Evolutionary conservation across 1,140 invertebrate species (phyloP), one percentile per base, ranked within the genome.

Genomic region (Helicoverpa zea): DNA sequence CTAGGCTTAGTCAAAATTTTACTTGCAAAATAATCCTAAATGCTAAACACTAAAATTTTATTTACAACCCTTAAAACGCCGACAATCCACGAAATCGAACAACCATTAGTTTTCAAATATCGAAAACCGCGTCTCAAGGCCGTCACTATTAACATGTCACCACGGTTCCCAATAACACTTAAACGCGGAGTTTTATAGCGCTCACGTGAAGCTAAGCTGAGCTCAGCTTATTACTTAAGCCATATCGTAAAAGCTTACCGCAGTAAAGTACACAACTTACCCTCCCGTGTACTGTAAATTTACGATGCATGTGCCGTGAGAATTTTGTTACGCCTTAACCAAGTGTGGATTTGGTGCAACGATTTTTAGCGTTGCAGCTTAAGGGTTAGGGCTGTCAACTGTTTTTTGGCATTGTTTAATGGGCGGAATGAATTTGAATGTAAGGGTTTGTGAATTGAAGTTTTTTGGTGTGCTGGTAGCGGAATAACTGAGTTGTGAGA

Each of bases 181-280:
- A 77, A 77, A 66, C 61, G 58, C 56, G 30, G 29, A 77, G 61
- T 77, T 77, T 77, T 77, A 77, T 66, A 66, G 75, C 74, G 59
- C 75, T 77, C 59, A 77, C 75, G 75, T 64, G 75, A 61, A 64
- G 59, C 76, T 79, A 72, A 80, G 56, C 63, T 54, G 75, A 51
- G 49, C 59, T 63, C 61, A 81, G 85, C 86, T 80, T 56, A 51
- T 86, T 59, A 61, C 84, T 87, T 84, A 66, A n/a, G 61, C 83
- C 83, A 47, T 61, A 54, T 66, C 79, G 84, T 87, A 87, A 86
- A 91, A 91, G 91, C 88, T 91, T 89, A 88, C 90, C 89, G 83
- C 88, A 90, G 86, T 88, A 90, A 91, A 92, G 91, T 92, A 92
- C 91, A 92, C 90, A 92, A 91, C 89, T 92, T 90, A 89, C 86